A percentile compares a stretch with the other conserved stretches of the same genome.
These are phyloP conservation scores for Papilio polyxenes DNA, from an alignment of 1,140 invertebrate genomes.

Conservation along the genomic window DNA sequence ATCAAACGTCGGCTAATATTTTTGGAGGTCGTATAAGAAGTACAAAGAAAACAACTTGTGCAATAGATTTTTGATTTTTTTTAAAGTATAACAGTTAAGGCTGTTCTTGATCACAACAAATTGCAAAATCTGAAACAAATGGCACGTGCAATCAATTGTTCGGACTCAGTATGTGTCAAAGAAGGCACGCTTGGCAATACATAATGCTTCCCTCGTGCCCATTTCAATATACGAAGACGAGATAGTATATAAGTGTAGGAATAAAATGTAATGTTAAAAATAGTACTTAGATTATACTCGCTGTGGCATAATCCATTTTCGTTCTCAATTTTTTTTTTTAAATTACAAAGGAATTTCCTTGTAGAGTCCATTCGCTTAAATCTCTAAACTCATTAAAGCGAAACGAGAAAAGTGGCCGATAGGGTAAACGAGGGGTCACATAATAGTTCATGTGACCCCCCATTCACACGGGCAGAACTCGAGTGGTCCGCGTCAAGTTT, in stretches of 20 bases:
- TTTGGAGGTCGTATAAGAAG: background rate
- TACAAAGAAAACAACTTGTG: background rate
- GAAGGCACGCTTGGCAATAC: background rate
- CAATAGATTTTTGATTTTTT: background rate
- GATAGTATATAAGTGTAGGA: too few species aligned
- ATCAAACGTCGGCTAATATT: background rate
- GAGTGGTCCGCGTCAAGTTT: too few species aligned
- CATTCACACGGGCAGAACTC: too few species aligned
- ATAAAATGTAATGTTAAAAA: background rate
- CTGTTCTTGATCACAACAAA: background rate
- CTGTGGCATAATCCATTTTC: too few species aligned
- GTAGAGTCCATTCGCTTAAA: too few species aligned
- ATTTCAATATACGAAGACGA: background rate
- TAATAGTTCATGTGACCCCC: too few species aligned
- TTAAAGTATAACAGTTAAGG: background rate
- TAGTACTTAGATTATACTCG: background rate
- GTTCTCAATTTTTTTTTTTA: too few species aligned
- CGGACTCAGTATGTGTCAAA: slow-evolving; percentile 5
- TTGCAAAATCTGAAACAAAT: background rate
- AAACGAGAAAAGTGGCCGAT: too few species aligned
- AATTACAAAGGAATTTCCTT: too few species aligned
- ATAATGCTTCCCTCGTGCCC: background rate
- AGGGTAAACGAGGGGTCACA: too few species aligned
- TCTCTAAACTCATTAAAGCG: too few species aligned
- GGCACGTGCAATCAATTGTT: background rate